Conservation (phyloP, 2,888 invertebrate species). For the Lasioglossum calceatum region DNA sequence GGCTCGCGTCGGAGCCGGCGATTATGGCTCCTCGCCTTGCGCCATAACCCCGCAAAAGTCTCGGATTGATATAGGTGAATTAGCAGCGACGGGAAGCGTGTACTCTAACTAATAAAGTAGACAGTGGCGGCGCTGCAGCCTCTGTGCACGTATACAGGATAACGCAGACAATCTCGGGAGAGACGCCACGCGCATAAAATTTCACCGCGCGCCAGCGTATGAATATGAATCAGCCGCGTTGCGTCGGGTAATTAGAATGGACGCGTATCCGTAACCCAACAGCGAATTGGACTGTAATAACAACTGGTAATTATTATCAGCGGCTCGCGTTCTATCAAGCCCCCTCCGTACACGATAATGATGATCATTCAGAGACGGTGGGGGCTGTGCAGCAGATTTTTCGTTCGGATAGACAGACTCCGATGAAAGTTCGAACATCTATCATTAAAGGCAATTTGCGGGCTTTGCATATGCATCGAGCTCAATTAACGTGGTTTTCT, state of each 20-base stretch:
- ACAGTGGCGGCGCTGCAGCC: constrained; percentile 26
- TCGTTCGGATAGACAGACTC: constrained; percentile 50
- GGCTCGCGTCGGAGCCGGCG: background rate
- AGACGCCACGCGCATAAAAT: constrained; percentile 58
- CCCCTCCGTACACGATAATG: background rate
- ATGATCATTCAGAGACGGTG: constrained; percentile 27
- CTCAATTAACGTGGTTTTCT: constrained; percentile 44
- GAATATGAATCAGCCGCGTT: constrained; percentile 64
- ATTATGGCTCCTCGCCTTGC: constrained; percentile 25
- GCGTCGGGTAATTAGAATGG: constrained; percentile 63
- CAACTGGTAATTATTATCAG: constrained; percentile 71
- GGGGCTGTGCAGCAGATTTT: constrained; percentile 20
- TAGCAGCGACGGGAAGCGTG: constrained; percentile 63
- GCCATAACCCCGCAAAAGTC: constrained; percentile 38
- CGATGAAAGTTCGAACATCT: constrained; percentile 54
- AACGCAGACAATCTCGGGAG: constrained; percentile 17
- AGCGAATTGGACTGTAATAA: constrained; percentile 73
- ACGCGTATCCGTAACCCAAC: constrained; percentile 69
- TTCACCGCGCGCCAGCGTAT: constrained; percentile 47
- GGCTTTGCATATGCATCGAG: constrained; percentile 35
- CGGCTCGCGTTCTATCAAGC: constrained; percentile 33
- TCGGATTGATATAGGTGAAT: constrained; percentile 54
- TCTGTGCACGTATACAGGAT: background rate
- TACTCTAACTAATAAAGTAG: constrained; percentile 60
- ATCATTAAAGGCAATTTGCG: constrained; percentile 47